Base-by-base conservation (phyloP, 2,113 vertebrate species). In the Glaucidium brasilianum region DNA sequence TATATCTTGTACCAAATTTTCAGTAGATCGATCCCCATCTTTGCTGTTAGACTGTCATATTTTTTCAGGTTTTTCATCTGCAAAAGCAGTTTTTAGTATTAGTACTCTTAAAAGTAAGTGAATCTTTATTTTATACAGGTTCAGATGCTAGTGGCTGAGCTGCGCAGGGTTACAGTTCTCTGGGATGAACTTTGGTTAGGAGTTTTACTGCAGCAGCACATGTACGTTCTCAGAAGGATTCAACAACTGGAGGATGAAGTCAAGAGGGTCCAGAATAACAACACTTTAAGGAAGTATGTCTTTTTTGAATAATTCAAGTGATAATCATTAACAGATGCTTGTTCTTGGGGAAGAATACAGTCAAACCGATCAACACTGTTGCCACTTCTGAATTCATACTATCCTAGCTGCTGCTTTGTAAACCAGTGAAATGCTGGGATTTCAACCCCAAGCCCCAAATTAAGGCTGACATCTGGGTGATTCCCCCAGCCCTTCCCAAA, bases 171-270 rank as follows among this genome's bases (percentile, higher is more conserved):
- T n/a, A 99, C 99, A 0, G 98, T 99, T 37, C 99, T 99, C 41
- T 99, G 99, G 99, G 99, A 99, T 55, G 99, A 99, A 13, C 98
- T 99, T 37, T 99, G 99, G 99, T 84, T 99, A 79, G 99, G 99
- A 2, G 99, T 99, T 45, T 69, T 99, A 6, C 98, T 99, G 84
- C 99, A 99, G 95, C 99, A 99, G 34, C 99, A 99, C 98, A 99
- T 99, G 99, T 99, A 99, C 0, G 99, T 99, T 39, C 98, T 99
- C 80, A 98, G 99, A 30, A 97, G 99, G 66, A 99, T 99, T 85
- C 99, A 99, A 5, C 99, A 99, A 41, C 98, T 99, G 50, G 99
- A 99, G 92, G 99, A 99, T 10, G 99, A 99, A 80, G 99, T 99
- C 92, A 99, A 99, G 97, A 98, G 99, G 83, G 99, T 99, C 39